Evolutionary conservation across 2,888 invertebrate genomes (phyloP).

Genomic region (Euclidia mi): DNA sequence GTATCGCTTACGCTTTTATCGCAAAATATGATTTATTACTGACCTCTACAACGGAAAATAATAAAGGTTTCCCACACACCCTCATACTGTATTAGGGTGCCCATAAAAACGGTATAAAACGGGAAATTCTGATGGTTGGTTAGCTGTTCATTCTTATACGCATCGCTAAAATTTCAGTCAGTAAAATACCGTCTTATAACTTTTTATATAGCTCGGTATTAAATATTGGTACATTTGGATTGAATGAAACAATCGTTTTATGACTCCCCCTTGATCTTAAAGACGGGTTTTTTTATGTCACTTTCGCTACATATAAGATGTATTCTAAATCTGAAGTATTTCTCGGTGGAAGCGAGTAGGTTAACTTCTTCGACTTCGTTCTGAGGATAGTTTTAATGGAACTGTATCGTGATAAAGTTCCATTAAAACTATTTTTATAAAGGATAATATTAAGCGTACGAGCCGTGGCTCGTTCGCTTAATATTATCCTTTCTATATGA

Average conservation of each 20-base stretch:
- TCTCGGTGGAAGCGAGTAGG: neutral
- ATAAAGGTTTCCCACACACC: conserved; percentile 69
- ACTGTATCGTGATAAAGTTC: too few species aligned
- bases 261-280: conserved; percentile 27
- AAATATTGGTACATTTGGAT: conserved; percentile 38
- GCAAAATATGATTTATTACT: conserved; percentile 67
- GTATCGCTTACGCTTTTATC: conserved; percentile 64
- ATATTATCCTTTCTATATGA: neutral
- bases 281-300: conserved; percentile 19
- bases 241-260: conserved; percentile 49
- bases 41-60: conserved; percentile 64
- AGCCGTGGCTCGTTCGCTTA: too few species aligned
- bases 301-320: conserved; percentile 4
- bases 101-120: conserved; percentile 51
- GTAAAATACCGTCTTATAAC: conserved; percentile 40
- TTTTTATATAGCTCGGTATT: conserved; percentile 26
- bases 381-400: conserved; percentile 1
- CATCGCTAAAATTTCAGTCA: conserved; percentile 31
- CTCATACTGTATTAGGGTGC: conserved; percentile 53
- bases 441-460: too few species aligned
- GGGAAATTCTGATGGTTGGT: conserved; percentile 46
- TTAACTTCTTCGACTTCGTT: conserved; percentile 9
- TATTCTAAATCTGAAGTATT: conserved; percentile 6
- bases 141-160: conserved; percentile 46
- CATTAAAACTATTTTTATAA: too few species aligned